These are phyloP conservation scores for Cyphomyrmex costatus DNA, from an alignment of 1,140 invertebrate genomes.

Conservation along the genomic window DNA sequence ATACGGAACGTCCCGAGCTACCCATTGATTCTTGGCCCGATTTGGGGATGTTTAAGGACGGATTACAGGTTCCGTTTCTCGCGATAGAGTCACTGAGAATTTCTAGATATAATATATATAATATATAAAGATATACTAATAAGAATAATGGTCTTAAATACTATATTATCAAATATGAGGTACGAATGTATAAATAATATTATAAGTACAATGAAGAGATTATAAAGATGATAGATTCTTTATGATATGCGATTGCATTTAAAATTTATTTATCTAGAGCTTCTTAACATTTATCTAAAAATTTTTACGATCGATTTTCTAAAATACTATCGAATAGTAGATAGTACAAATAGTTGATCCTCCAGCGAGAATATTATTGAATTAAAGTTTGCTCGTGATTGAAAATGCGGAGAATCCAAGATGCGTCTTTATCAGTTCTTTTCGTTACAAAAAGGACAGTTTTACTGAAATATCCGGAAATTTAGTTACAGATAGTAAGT, in stretches of 20 bases:
- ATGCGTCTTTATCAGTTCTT: not conserved
- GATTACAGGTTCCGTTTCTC: not conserved
- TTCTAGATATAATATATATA: not conserved
- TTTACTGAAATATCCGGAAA: too few relatives aligned
- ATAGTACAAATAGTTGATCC: not conserved
- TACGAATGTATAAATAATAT: not conserved
- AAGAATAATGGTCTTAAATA: not conserved
- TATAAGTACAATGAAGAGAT: not conserved
- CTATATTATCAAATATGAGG: not conserved
- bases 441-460: not conserved
- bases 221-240: not conserved
- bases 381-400: not conserved
- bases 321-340: too few relatives aligned
- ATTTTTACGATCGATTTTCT: too few relatives aligned
- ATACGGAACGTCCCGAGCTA: constrained; percentile 22
- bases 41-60: constrained; percentile 13
- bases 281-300: not conserved
- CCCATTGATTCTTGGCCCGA: constrained; percentile 9
- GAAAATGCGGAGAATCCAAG: not conserved
- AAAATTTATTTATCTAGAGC: not conserved
- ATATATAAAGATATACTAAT: not conserved
- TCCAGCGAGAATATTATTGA: not conserved
- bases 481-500: too few relatives aligned
- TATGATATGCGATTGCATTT: not conserved
- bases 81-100: not conserved